Percentiles rank a stretch among this genome's conserved stretches.
These are phyloP conservation scores for Tichodroma muraria DNA, from an alignment of 2,113 vertebrate genomes.

Conservation along the genomic window DNA sequence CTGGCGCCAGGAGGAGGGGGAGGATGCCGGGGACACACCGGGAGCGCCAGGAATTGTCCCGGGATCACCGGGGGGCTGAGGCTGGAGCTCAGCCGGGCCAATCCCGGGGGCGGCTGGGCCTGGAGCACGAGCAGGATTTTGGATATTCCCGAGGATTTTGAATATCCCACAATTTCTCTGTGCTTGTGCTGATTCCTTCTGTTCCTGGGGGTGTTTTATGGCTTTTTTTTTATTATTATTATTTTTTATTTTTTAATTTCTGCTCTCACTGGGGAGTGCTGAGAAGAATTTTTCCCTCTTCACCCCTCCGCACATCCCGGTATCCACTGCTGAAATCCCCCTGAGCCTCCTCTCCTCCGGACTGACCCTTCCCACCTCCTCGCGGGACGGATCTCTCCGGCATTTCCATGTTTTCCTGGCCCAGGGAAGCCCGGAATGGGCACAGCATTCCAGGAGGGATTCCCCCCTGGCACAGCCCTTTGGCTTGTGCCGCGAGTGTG, in stretches of 20 bases:
- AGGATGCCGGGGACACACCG: not conserved
- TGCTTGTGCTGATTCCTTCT: not conserved
- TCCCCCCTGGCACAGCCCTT: too few relatives aligned
- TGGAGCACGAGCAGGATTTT: not conserved
- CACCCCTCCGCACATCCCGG: not conserved
- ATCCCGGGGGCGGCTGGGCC: not conserved
- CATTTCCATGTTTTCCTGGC: not conserved
- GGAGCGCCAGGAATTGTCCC: not conserved
- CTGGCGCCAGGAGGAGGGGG: not conserved
- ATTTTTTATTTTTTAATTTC: not conserved
- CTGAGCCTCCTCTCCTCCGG: not conserved
- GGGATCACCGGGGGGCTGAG: rapidly evolving
- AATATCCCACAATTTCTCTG: not conserved
- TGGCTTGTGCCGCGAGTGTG: not conserved
- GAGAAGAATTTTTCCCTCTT: not conserved
- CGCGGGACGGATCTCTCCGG: not conserved
- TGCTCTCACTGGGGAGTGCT: not conserved
- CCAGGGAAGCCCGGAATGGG: not conserved
- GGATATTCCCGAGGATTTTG: not conserved
- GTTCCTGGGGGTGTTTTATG: not conserved
- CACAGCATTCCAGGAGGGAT: not conserved
- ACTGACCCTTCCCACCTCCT: not conserved
- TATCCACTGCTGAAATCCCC: not conserved
- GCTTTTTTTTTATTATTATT: too few relatives aligned
- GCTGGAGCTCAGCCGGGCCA: not conserved